A percentile compares a stretch with the other conserved stretches of the same genome.
Evolutionary conservation across 2,888 invertebrate species (phyloP).

Genomic region (Rutpela maculata): DNA sequence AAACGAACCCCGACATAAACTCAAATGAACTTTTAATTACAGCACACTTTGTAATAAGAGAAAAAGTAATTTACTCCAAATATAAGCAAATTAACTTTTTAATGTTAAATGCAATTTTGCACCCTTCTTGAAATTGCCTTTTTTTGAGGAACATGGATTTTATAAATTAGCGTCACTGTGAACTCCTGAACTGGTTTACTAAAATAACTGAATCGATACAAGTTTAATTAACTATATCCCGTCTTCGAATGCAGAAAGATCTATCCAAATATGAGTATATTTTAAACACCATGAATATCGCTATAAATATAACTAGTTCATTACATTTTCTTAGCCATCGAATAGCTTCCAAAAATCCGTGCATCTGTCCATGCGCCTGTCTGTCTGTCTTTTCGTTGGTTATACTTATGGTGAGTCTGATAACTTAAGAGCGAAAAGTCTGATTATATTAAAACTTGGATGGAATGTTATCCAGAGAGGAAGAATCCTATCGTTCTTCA

Average conservation of each 20-base stretch:
- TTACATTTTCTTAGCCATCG: too few species aligned
- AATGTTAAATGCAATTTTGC: conserved; percentile 28
- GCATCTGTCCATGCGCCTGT: too few species aligned
- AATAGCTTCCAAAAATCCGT: too few species aligned
- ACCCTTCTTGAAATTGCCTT: background rate
- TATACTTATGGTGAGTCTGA: too few species aligned
- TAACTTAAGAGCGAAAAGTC: too few species aligned
- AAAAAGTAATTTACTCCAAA: conserved; percentile 37
- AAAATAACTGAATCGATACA: background rate
- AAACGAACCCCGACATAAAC: conserved; percentile 41
- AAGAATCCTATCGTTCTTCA: too few species aligned
- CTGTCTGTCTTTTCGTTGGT: too few species aligned
- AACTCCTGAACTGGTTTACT: background rate
- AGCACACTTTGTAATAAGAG: conserved; percentile 37
- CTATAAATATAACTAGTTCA: too few species aligned
- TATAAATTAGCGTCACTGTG: background rate
- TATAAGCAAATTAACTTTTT: conserved; percentile 40
- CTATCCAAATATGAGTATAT: too few species aligned
- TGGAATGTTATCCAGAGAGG: too few species aligned
- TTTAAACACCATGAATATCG: too few species aligned
- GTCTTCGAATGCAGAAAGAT: background rate
- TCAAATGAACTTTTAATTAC: conserved; percentile 48
- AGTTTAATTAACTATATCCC: background rate
- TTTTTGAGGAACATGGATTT: conserved; percentile 7
- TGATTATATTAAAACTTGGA: too few species aligned